Percentiles rank a stretch among this genome's conserved stretches.
phyloP scores from a whole-genome alignment of 2,113 vertebrate species.

The Physeter macrocephalus region DNA sequence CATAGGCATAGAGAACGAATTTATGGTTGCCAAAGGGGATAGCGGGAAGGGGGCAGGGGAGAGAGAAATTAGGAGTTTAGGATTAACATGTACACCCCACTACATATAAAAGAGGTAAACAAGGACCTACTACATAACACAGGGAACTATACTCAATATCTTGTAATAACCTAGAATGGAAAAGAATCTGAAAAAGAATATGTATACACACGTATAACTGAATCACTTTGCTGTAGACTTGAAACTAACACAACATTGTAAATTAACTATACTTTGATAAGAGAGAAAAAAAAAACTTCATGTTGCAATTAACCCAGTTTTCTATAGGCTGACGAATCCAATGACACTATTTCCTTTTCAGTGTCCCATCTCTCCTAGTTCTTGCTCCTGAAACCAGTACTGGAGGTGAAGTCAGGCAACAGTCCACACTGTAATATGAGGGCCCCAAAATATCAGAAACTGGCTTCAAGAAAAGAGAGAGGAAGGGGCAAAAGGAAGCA shows the following conservation, averaged over 20 bases:
- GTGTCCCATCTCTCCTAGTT: background rate
- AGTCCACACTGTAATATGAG: constrained; percentile 66
- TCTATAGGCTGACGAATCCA: background rate
- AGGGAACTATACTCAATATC: background rate
- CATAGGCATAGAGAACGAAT: background rate
- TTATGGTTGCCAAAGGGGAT: background rate
- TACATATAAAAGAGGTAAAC: background rate
- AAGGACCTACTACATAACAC: background rate
- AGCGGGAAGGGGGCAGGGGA: background rate
- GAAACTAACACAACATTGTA: background rate
- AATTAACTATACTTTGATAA: too few relatives aligned
- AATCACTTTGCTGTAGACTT: background rate
- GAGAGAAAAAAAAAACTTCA: background rate
- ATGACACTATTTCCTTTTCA: background rate
- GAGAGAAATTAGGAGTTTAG: background rate
- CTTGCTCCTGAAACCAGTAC: background rate
- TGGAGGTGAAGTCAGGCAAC: constrained; percentile 49
- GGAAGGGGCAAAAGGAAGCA: background rate
- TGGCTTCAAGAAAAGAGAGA: constrained; percentile 68
- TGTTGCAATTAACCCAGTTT: background rate
- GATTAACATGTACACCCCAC: background rate
- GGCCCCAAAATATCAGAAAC: constrained; percentile 63
- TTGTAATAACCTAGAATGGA: background rate
- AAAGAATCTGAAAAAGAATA: background rate
- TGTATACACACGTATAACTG: background rate